Base-by-base conservation (phyloP, 2,888 invertebrate genomes). In the Furcula furcula region DNA sequence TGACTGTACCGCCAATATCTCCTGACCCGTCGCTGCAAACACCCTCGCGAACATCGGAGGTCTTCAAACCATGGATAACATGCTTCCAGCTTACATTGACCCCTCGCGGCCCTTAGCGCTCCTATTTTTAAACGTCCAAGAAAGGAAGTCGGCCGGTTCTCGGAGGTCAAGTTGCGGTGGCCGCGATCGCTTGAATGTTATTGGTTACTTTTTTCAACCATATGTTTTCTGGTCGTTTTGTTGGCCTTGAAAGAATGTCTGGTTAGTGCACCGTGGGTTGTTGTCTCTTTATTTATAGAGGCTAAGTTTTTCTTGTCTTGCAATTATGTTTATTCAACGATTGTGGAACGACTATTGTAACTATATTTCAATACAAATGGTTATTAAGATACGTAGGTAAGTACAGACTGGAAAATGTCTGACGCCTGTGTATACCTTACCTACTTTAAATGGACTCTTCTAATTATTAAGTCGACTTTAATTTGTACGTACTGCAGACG, bases 181-280 rank as follows among this genome's bases (percentile, higher is more conserved):
- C 44, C 45, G 40, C 23, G 34, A 44, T 45, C 49, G 54, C 54
- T 50, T 65, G 55, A 55, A 62, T 61, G 65, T 68, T 66, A 55
- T 65, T 70, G 65, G 67, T 76, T 78, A 74, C 69, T 77, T 83
- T 83, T 84, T 83, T 74, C 73, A 72, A 70, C 74, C 84, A 85
- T 81, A 76, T 85, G 84, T 83, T 84, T 81, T 76, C 72, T 79
- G 78, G 79, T 82, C 71, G 75, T 81, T 80, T 79, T 79, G 82
- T 76, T 85, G 77, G 77, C 82, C 84, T 84, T 83, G 79, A 63
- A 74, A 73, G 77, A 76, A 78, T 81, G 82, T 75, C 79, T 81
- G 80, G 77, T 78, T 73, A 65, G 53, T 78, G 75, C 77, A 58
- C 76, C 57, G 57, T 47, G 67, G 69, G 74, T 76, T 69, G 73